Base-by-base conservation (phyloP, 2,113 vertebrate genomes). In the Corythaixoides concolor region DNA sequence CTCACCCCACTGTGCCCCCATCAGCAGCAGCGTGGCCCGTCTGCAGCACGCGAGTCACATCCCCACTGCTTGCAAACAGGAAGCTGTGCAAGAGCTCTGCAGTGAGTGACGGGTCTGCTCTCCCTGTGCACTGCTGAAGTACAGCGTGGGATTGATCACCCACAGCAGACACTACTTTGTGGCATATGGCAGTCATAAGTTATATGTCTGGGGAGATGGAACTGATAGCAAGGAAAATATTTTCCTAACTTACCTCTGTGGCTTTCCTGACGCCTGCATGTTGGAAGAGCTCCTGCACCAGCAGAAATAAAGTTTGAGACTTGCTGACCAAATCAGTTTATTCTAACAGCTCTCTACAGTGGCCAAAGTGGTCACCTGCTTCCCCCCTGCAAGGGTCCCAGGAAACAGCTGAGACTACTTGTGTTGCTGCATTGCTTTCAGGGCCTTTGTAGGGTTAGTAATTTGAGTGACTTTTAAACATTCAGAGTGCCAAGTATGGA, bases 121-220 rank as follows among this genome's bases (percentile, higher is more conserved):
- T 56, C 27, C 32, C 56, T 35, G 55, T 27, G 62, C 39, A 3
- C 77, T 47, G 50, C 68, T 21, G 59, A 21, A 59, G 20, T 5
- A 10, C 37, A 49, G 60, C 3, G 12, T 2, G 64, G 69, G 19
- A 5, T 1, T 2, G 1, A 12, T 0, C 53, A 2, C 50, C 19
- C 35, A 26, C 63, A 28, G 81, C 56, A 56, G 41, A 15, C 41
- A 7, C 15, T 17, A 14, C 30, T 81, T 10, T 3, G 33, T 45
- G 50, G 41, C 55, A n/a, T 3, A 28, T 16, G 33, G 24, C 35
- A 37, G 52, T 27, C 23, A 2, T 10, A 18, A 50, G 6, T 24
- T 20, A 33, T 23, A 20, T 6, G 7, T 33, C 73, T 14, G 32
- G 45, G 45, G 35, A 87, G 43, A 22, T 8, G 30, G 28, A 59